phyloP scores from a whole-genome alignment of 1,140 invertebrate genomes.

The Temnothorax longispinosus region DNA sequence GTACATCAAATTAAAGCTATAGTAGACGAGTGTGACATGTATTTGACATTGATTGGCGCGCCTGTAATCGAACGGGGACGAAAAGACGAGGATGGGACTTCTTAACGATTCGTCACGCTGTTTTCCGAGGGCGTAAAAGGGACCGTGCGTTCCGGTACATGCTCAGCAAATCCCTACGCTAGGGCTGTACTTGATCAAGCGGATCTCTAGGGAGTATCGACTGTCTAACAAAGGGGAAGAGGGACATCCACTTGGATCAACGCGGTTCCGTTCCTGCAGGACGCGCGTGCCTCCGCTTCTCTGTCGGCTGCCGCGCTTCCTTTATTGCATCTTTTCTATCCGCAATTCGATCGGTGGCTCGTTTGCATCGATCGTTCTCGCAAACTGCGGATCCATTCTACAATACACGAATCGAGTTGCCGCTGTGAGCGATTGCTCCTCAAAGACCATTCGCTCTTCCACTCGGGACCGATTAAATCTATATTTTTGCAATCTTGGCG shows the following conservation, averaged over 20 bases:
- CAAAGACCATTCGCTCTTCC: conserved; percentile 32
- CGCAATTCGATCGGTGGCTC: conserved; percentile 24
- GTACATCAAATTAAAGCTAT: conserved; percentile 11
- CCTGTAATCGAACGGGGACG: conserved; percentile 1
- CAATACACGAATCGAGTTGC: conserved; percentile 63
- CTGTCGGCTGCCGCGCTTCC: conserved; percentile 27
- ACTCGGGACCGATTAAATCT: conserved; percentile 12
- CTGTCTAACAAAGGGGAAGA: conserved; percentile 66
- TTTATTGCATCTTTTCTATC: conserved; percentile 66
- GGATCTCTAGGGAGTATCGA: conserved; percentile 67
- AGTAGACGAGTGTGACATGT: not conserved
- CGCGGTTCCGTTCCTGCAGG: conserved; percentile 1
- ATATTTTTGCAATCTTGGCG: conserved; percentile 31
- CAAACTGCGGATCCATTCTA: conserved; percentile 57
- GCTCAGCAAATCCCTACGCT: conserved; percentile 52
- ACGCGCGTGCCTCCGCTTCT: conserved; percentile 18
- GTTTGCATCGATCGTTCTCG: conserved; percentile 59
- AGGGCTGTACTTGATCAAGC: conserved; percentile 65
- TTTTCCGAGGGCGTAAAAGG: conserved; percentile 27
- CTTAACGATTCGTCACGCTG: conserved; percentile 54
- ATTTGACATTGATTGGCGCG: conserved; percentile 47
- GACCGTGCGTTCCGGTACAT: conserved; percentile 41
- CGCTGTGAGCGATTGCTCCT: conserved; percentile 47
- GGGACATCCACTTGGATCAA: conserved; percentile 54
- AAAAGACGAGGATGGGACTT: conserved; percentile 9